Conservation (phyloP, 2,113 vertebrate species). For the Tachycineta bicolor region DNA sequence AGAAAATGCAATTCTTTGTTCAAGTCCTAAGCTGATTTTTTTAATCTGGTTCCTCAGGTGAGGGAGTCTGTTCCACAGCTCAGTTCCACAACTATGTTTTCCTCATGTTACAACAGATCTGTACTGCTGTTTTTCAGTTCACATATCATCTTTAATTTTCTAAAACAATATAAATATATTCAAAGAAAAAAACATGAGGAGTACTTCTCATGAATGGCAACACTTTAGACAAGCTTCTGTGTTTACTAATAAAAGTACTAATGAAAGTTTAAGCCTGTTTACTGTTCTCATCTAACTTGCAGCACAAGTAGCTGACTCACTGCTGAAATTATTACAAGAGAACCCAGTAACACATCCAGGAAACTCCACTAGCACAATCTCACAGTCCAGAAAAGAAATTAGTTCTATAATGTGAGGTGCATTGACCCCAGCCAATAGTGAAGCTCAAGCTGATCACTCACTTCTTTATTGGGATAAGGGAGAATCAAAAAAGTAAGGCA, state of each 20-base stretch:
- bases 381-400: not conserved
- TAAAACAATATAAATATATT: not conserved
- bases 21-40: not conserved
- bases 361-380: not conserved
- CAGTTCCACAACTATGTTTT: not conserved
- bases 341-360: not conserved
- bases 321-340: not conserved
- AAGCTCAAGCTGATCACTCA: not conserved
- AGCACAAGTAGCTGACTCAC: not conserved
- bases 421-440: not conserved
- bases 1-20: not conserved
- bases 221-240: not conserved
- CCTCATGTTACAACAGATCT: not conserved
- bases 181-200: not conserved
- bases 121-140: not conserved
- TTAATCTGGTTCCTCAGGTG: not conserved
- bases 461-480: not conserved
- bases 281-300: not conserved
- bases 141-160: not conserved
- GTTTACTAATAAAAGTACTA: not conserved
- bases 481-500: not conserved
- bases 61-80: not conserved
- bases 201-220: not conserved
- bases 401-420: not conserved
- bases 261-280: not conserved